Conservation (phyloP, 2,113 vertebrate species). For the Xyrauchen texanus region DNA sequence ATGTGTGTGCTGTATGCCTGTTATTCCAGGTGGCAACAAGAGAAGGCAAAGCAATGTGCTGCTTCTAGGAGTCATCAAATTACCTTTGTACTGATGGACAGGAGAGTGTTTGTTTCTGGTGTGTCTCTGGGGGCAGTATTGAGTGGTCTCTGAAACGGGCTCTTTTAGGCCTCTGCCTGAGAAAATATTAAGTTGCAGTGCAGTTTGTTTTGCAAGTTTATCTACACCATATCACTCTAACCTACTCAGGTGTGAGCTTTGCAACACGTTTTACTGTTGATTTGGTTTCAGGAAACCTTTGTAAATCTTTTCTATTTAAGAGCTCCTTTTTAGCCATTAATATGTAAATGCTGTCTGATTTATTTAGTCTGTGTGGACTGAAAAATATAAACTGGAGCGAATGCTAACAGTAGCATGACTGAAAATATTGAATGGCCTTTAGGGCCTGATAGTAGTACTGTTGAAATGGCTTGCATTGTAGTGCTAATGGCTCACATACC, state of each 20-base stretch:
- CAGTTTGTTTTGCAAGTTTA: slow-evolving; percentile 16
- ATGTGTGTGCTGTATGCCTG: not conserved
- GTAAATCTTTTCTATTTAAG: not conserved
- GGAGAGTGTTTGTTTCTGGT: slow-evolving; percentile 14
- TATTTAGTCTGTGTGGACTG: no score
- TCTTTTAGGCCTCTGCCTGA: not conserved
- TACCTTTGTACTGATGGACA: slow-evolving; percentile 20
- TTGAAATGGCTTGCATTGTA: not conserved
- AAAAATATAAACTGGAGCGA: no score
- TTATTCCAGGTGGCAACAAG: no score
- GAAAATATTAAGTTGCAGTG: slow-evolving; percentile 3
- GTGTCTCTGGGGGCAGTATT: not conserved
- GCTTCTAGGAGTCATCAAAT: slow-evolving; percentile 9
- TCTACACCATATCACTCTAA: slow-evolving; percentile 1
- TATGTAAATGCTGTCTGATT: not conserved
- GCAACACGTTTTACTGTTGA: not conserved
- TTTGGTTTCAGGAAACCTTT: not conserved
- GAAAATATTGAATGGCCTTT: not conserved
- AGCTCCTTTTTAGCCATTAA: not conserved
- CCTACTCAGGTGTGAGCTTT: not conserved
- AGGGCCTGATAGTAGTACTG: no score
- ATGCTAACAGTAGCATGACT: not conserved
- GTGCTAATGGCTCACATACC: not conserved
- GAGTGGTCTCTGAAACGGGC: not conserved
- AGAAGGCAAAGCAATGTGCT: not conserved